Conservation (phyloP, 2,888 invertebrate species). For the Petrolisthes cinctipes region DNA sequence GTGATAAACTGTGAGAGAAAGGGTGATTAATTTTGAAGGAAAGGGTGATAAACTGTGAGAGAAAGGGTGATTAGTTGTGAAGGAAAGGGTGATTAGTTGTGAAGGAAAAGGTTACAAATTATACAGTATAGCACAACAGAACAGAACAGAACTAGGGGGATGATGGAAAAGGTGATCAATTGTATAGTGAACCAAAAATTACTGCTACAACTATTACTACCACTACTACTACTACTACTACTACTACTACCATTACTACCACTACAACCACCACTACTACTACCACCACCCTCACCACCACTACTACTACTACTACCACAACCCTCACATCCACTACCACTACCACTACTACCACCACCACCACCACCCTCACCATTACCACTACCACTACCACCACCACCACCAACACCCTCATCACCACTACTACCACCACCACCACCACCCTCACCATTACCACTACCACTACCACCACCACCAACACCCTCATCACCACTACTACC, state of each 20-base stretch:
- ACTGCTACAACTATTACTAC: too few relatives aligned
- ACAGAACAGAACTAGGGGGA: neutral
- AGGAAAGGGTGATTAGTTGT: neutral
- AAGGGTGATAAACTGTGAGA: neutral
- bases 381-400: slow-evolving; percentile 5
- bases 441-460: neutral
- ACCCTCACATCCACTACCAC: neutral
- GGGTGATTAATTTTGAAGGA: neutral
- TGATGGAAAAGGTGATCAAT: neutral
- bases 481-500: slow-evolving; percentile 7
- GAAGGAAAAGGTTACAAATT: neutral
- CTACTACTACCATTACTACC: too few relatives aligned
- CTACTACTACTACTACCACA: too few relatives aligned
- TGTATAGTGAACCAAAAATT: too few relatives aligned
- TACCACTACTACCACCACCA: neutral
- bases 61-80: neutral
- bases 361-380: neutral
- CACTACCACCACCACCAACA: neutral
- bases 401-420: neutral
- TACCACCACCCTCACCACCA: too few relatives aligned
- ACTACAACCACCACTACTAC: too few relatives aligned
- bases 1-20: neutral
- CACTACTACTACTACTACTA: too few relatives aligned
- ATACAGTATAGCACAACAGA: neutral
- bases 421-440: neutral